A percentile compares a stretch with the other conserved stretches of the same genome.
These are phyloP conservation scores for Chironomus tepperi DNA, from an alignment of 1,140 invertebrate species.

Conservation along the genomic window DNA sequence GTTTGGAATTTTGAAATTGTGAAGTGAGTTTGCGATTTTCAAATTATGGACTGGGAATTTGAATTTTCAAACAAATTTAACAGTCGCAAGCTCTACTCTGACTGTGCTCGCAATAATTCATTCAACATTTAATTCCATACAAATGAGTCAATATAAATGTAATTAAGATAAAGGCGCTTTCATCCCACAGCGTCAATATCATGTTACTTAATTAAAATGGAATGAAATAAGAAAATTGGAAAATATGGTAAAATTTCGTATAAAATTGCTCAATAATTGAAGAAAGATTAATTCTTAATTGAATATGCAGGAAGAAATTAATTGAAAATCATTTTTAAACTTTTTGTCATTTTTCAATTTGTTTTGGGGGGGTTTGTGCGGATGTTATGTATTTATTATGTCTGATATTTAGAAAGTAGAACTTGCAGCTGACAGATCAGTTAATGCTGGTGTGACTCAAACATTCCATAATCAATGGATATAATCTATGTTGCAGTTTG, in stretches of 20 bases:
- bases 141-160: no score
- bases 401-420: no score
- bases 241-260: background rate
- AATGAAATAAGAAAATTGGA: background rate
- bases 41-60: background rate
- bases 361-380: no score
- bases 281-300: conserved; percentile 18
- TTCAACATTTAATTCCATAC: no score
- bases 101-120: background rate
- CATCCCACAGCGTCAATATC: no score
- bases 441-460: no score
- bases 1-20: background rate
- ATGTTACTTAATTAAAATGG: background rate
- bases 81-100: background rate
- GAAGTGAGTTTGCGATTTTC: background rate
- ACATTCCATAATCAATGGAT: no score
- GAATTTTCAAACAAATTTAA: background rate
- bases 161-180: no score
- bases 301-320: background rate
- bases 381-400: no score
- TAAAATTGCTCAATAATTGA: conserved; percentile 17
- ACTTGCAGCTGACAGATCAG: no score
- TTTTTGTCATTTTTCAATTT: background rate
- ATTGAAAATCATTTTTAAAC: background rate
- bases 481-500: no score